These are phyloP conservation scores for Calonectris borealis DNA, from an alignment of 2,113 vertebrate species.

Conservation along the genomic window DNA sequence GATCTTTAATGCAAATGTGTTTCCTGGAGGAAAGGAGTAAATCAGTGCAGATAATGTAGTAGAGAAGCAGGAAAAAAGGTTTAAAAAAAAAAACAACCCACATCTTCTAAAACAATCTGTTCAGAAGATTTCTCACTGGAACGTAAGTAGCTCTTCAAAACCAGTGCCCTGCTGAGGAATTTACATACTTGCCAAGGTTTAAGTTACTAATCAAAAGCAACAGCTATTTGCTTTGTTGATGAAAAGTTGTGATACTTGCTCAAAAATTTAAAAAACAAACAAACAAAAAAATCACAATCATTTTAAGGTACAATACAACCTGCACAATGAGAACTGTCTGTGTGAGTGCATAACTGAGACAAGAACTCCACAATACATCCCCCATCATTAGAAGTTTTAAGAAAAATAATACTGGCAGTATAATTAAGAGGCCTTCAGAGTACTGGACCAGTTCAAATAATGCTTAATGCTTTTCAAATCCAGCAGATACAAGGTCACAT, in stretches of 20 bases:
- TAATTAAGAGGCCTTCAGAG: constrained; percentile 3
- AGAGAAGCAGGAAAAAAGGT: constrained; percentile 13
- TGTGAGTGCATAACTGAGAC: background rate
- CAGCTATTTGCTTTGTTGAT: background rate
- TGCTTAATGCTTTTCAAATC: constrained; percentile 5
- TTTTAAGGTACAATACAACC: background rate
- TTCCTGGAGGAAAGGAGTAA: constrained; percentile 48
- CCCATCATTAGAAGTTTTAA: background rate
- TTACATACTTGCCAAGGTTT: constrained; percentile 5
- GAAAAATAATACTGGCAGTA: background rate
- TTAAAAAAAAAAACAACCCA: background rate
- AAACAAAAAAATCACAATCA: background rate
- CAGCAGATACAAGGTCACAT: constrained; percentile 6
- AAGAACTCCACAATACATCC: background rate
- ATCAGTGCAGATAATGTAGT: constrained; percentile 22
- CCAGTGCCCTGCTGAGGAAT: constrained; percentile 22
- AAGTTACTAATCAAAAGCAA: constrained; percentile 20
- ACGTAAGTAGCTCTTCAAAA: constrained; percentile 27
- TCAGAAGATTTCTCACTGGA: constrained; percentile 7
- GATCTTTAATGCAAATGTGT: constrained; percentile 50
- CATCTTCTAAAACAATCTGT: constrained; percentile 20
- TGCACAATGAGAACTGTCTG: background rate
- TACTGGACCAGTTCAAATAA: constrained; percentile 17
- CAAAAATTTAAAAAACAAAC: background rate
- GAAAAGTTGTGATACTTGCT: background rate